Base-by-base conservation (phyloP, 2,888 invertebrate genomes). In the Metacarcinus magister region DNA sequence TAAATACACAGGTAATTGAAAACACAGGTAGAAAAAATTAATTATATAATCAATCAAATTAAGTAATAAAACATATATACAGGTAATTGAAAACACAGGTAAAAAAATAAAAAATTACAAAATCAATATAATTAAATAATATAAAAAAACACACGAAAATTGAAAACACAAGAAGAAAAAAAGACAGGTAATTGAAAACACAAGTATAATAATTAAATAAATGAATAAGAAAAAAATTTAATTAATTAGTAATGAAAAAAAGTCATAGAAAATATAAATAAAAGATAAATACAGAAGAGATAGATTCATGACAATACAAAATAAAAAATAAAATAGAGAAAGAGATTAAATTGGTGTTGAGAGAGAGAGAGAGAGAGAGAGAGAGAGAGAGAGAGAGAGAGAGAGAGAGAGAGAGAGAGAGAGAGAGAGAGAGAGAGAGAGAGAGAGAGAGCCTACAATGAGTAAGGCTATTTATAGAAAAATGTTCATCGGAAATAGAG, bases 321-420 rank as follows among this genome's bases (percentile, higher is more conserved):
- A 67, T 67, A 67, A 5, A n/a, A 67, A n/a, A n/a, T 0, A n/a
- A 7, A 67, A 54, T 2, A n/a, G 23, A n/a, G 4, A 28, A 46
- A 94, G 94, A 89, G 89, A 46, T 39, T 28, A 48, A 89, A 89
- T 46, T 3, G 89, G 90, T 28, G 89, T 28, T 19, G 90, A 39
- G 94, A 54, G 89, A 32, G 94, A 48, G 94, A 87, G 94, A 46
- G 87, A 94, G 94, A 87, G 43, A 94, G 94, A 46, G 94, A 87
- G 82, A 87, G 94, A 94, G 94, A 46, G 87, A 93, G 93, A 60
- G 60, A 93, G 93, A 39, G 93, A 93, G 93, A 32, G 67, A 60
- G 93, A 60, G 67, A 93, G 93, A 32, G 60, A 67, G 93, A 32
- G 93, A 93, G 93, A 67, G 28, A 93, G 93, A 32, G 67, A 60